Percentiles rank a stretch among this genome's conserved stretches.
Evolutionary conservation across 2,888 invertebrate species (phyloP).

Genomic region (Phrixothrix hirtus): DNA sequence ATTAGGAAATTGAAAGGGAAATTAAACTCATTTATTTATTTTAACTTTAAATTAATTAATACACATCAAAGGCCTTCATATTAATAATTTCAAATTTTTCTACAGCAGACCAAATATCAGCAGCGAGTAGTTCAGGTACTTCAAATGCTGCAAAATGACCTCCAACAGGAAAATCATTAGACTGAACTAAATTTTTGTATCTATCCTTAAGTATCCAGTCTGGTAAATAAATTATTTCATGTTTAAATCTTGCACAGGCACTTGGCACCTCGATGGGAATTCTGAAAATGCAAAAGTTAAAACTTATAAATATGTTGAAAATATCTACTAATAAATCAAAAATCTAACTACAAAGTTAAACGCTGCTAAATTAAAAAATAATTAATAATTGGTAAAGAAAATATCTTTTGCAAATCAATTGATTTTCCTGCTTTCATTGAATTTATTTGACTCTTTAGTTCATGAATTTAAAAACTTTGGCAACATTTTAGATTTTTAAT

Average conservation of each 20-base stretch:
- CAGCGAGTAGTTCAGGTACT: constrained; percentile 68
- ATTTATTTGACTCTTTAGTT: no score
- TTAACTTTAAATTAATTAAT: background rate
- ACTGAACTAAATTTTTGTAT: constrained; percentile 67
- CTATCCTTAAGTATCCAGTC: constrained; percentile 63
- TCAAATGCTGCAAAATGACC: constrained; percentile 88
- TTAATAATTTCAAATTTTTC: constrained; percentile 8
- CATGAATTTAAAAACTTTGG: no score
- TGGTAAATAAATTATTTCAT: constrained; percentile 67
- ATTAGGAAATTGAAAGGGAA: background rate
- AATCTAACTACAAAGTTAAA: no score
- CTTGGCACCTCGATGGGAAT: constrained; percentile 69
- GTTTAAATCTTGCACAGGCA: constrained; percentile 72
- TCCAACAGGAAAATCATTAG: constrained; percentile 66
- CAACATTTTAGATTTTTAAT: no score
- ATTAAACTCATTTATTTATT: background rate
- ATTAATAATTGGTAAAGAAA: no score
- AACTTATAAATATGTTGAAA: no score
- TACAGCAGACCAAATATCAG: constrained; percentile 69
- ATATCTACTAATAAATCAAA: no score
- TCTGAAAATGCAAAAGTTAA: constrained; percentile 62
- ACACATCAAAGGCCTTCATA: background rate
- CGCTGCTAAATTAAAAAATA: no score
- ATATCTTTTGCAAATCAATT: no score
- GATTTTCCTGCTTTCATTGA: no score